Evolutionary conservation across 1,140 invertebrate genomes (phyloP).

Genomic region (Asobara japonica): DNA sequence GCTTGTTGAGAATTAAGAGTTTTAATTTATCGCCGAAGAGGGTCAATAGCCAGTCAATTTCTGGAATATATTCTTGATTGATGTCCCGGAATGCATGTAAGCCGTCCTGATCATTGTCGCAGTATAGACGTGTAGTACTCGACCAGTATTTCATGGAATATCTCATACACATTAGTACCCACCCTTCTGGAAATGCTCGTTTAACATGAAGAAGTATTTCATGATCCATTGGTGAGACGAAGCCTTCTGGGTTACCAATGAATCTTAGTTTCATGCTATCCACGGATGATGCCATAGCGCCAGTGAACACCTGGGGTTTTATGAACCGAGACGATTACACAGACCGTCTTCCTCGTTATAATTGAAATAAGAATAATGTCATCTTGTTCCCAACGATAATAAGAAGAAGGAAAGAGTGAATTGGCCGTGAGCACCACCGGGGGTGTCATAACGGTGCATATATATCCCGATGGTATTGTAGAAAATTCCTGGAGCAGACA

Average conservation of each 20-base stretch:
- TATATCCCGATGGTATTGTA: slow-evolving; percentile 21
- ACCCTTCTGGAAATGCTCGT: no score
- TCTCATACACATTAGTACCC: no score
- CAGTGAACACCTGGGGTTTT: slow-evolving; percentile 33
- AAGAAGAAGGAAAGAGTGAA: slow-evolving; percentile 3
- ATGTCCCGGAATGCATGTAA: no score
- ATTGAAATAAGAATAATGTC: slow-evolving; percentile 55
- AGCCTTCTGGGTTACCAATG: no score
- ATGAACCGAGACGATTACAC: slow-evolving; percentile 50
- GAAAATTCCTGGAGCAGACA: slow-evolving; percentile 27
- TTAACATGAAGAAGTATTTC: no score
- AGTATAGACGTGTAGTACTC: no score
- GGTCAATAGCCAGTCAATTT: no score
- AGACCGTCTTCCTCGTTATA: slow-evolving; percentile 36
- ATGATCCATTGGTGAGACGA: no score
- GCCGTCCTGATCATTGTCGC: no score
- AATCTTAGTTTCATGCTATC: neutral
- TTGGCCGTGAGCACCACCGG: slow-evolving; percentile 13
- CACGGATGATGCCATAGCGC: neutral
- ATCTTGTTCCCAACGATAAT: slow-evolving; percentile 9
- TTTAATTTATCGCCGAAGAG: no score
- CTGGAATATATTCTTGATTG: no score
- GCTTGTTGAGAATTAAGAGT: neutral
- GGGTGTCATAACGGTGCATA: slow-evolving; percentile 36
- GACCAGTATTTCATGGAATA: no score